Evolutionary conservation across 2,888 invertebrate genomes (phyloP), one percentile per base, ranked within the genome.

Genomic region (Nemurella pictetii): DNA sequence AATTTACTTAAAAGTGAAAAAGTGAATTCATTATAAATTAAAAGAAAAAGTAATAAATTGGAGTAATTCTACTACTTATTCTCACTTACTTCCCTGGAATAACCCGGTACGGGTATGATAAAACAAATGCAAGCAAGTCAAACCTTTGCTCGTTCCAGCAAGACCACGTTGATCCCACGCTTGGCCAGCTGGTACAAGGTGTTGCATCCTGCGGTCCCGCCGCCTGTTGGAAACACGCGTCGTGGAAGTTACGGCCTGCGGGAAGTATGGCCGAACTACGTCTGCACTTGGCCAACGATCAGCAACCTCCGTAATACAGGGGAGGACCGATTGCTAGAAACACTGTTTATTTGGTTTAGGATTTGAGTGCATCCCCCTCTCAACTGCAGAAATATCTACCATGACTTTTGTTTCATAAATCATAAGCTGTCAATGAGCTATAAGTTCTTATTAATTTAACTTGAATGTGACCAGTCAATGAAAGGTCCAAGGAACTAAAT

Each of bases 171-270:
- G 1, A 95, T 93, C 0, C 96, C 96, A 87, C 94, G 91, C 89
- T 95, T 95, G 0, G 95, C 92, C 30, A 97, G 91, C 88, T 96
- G 95, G 89, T 96, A 97, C 25, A 96, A 90, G 0, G 96, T 95
- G 88, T 95, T 96, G 89, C 96, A 97, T 0, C 97, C 97, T 20
- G 96, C 94, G 87, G 95, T 95, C n/a, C 97, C 97, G 86, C 97
- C 97, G 87, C 97, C 97, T 94, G 88, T 84, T 89, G 15, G 36
- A 9, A 15, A 36, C 9, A 36, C 15, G 36, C n/a, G n/a, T n/a
- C n/a, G n/a, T n/a, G n/a, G n/a, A n/a, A n/a, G n/a, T n/a, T n/a
- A n/a, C n/a, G n/a, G n/a, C n/a, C n/a, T n/a, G n/a, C n/a, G n/a
- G n/a, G n/a, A n/a, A n/a, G n/a, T n/a, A n/a, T n/a, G n/a, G n/a